Evolutionary conservation across 2,888 invertebrate species (phyloP).

Genomic region (Aplocera efformata): DNA sequence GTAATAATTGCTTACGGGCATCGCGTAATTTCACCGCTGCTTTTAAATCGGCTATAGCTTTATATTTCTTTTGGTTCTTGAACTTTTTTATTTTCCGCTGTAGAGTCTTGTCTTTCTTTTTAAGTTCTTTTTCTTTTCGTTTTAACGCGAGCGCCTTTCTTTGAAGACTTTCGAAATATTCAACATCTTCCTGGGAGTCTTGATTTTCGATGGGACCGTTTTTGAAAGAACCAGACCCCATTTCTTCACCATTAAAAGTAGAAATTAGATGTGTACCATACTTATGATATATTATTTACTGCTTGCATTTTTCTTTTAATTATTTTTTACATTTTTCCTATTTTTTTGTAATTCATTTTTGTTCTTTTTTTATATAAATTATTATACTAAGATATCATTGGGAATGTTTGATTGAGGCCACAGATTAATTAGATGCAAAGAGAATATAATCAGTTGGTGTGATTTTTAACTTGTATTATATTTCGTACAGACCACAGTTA

Average conservation of each 20-base stretch:
- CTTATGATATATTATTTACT: too few relatives aligned
- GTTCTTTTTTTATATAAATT: too few relatives aligned
- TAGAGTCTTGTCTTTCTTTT: conserved; percentile 32
- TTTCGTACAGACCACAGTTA: too few relatives aligned
- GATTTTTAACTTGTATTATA: too few relatives aligned
- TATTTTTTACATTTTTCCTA: too few relatives aligned
- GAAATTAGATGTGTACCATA: too few relatives aligned
- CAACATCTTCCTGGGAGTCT: neutral
- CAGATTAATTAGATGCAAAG: too few relatives aligned
- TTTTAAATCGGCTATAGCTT: conserved; percentile 31
- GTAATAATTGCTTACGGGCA: conserved; percentile 36
- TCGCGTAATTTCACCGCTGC: conserved; percentile 36
- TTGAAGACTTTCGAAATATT: conserved; percentile 16
- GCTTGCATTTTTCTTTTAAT: too few relatives aligned
- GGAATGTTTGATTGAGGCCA: too few relatives aligned
- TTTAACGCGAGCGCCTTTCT: conserved; percentile 28
- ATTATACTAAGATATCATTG: too few relatives aligned
- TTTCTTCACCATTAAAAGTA: neutral
- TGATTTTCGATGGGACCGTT: conserved; percentile 3
- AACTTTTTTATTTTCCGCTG: conserved; percentile 21
- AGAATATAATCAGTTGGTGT: too few relatives aligned
- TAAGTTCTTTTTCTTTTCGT: conserved; percentile 34
- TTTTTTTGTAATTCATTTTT: too few relatives aligned
- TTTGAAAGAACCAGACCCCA: conserved; percentile 6
- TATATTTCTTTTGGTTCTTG: conserved; percentile 25